Evolutionary conservation across 2,797 vertebrate species (phyloP), one percentile per base, ranked within the genome.

Genomic region (Myotis daubentonii): DNA sequence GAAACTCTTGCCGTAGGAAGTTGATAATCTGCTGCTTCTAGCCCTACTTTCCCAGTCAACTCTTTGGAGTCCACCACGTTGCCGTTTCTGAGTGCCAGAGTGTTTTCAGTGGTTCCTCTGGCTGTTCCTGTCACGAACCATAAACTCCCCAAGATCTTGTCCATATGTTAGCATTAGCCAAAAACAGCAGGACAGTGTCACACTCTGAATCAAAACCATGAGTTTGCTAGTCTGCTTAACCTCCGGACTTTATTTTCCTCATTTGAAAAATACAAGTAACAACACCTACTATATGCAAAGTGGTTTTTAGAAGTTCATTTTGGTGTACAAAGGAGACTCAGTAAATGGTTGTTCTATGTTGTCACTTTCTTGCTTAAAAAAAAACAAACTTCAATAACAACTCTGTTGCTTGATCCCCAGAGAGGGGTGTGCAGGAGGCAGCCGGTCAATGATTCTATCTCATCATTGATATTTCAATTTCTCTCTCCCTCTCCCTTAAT

Each of bases 231-330:
- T 53, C n/a, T 74, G 1, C 20, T 70, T 79, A 80, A 66, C 71
- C 25, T 7, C 30, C 72, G 47, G 68, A 17, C 38, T 84, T 87
- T 20, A 28, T 28, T 92, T 95, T 96, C 78, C 87, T 92, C 55
- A 49, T 65, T 83, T 88, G 65, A 91, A 94, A 94, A 93, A 93
- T 84, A 12, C 22, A 87, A 89, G 51, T 76, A 68, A 53, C 28
- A 70, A 57, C 51, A n/a, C 19, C 10, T 75, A 53, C 38, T 82
- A 25, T 72, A 68, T 88, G 25, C 60, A 57, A 70, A 83, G 12
- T 44, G 41, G 3, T 92, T 87, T 33, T 80, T 87, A 60, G 41
- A 93, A 80, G n/a, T 89, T 44, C 51, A 19, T 88, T 70, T 49
- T 92, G 30, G 41, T 55, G 51, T 82, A 30, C 62, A 88, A 72